Base-by-base conservation (phyloP, 2,888 invertebrate genomes). In the Cerastis leucographa region DNA sequence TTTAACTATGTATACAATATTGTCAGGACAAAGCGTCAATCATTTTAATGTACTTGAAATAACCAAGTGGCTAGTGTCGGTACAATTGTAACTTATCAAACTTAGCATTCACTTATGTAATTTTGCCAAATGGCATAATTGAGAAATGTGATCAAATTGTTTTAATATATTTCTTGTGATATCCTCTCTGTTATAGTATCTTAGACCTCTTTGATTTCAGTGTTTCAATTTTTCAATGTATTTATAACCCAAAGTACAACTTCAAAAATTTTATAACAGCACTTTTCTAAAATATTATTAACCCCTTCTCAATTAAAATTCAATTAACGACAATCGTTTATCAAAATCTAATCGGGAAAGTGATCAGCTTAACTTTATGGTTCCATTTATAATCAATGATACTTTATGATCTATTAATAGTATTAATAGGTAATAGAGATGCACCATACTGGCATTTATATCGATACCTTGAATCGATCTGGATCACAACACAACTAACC, bases 381-480 rank as follows among this genome's bases (percentile, higher is more conserved):
- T 71, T 62, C 62, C 65, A 72, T 81, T 71, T 78, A 76, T 69
- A 80, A 74, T 75, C 54, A 51, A 74, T 76, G 75, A 71, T 73
- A 61, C 64, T 84, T 84, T 82, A 85, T 80, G 81, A 78, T 78
- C 78, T 80, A 87, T 87, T 78, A 78, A 81, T 67, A 74, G 46
- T 77, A 84, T 84, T 82, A 74, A 70, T 80, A 80, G 71, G 35
- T 72, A 40, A 67, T 64, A n/a, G 44, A n/a, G 64, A 42, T 42
- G 64, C 17, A 8, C n/a, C 7, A n/a, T n/a, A 14, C 42, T 42
- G 6, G n/a, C 14, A 64, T 64, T 40, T 14, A n/a, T 64, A 64
- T n/a, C 64, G 64, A 42, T 64, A 64, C 4, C 9, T 61, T 35
- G 17, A 4, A 29, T 25, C 2, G 25, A 56, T 56, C 14, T 14